A percentile compares a stretch with the other conserved stretches of the same genome.
These are phyloP conservation scores for Raja brachyura DNA, from an alignment of 2,113 vertebrate genomes.

Conservation along the genomic window DNA sequence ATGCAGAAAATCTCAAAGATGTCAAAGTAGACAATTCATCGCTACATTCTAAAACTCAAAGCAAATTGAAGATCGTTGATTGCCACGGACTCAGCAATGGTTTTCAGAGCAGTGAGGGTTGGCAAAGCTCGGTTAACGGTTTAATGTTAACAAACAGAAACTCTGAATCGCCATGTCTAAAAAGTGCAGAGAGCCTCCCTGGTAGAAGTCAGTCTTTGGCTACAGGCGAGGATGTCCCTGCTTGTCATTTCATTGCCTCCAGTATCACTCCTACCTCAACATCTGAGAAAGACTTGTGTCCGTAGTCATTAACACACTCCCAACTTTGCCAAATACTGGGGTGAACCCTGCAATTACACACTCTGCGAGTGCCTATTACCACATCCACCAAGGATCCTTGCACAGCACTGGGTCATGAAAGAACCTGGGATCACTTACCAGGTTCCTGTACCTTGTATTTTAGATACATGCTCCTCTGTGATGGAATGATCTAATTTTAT, in stretches of 20 bases:
- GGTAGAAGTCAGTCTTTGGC: slow-evolving; percentile 50
- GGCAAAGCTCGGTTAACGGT: slow-evolving; percentile 22
- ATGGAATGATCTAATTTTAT: slow-evolving; percentile 52
- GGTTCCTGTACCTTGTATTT: slow-evolving; percentile 53
- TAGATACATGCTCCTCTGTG: slow-evolving; percentile 44
- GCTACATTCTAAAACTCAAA: neutral
- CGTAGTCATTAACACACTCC: slow-evolving; percentile 47
- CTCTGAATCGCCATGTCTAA: slow-evolving; percentile 44
- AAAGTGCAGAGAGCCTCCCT: slow-evolving; percentile 46
- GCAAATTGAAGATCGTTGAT: slow-evolving; percentile 41
- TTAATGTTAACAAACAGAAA: slow-evolving; percentile 50
- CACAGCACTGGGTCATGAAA: slow-evolving; percentile 46
- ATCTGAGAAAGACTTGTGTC: slow-evolving; percentile 61
- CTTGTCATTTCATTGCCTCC: slow-evolving; percentile 56
- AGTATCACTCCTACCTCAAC: slow-evolving; percentile 68
- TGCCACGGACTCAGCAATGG: slow-evolving; percentile 62
- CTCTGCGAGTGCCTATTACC: slow-evolving; percentile 68
- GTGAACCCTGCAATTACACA: slow-evolving; percentile 53
- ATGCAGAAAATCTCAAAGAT: slow-evolving; percentile 12
- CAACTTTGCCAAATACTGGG: slow-evolving; percentile 13
- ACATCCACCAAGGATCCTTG: slow-evolving; percentile 48
- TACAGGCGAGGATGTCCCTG: slow-evolving; percentile 41
- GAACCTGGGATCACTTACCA: slow-evolving; percentile 47
- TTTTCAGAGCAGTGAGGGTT: slow-evolving; percentile 55
- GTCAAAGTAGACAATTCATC: neutral